Base-by-base conservation (phyloP, 2,113 vertebrate genomes). In the Sciurus niger region DNA sequence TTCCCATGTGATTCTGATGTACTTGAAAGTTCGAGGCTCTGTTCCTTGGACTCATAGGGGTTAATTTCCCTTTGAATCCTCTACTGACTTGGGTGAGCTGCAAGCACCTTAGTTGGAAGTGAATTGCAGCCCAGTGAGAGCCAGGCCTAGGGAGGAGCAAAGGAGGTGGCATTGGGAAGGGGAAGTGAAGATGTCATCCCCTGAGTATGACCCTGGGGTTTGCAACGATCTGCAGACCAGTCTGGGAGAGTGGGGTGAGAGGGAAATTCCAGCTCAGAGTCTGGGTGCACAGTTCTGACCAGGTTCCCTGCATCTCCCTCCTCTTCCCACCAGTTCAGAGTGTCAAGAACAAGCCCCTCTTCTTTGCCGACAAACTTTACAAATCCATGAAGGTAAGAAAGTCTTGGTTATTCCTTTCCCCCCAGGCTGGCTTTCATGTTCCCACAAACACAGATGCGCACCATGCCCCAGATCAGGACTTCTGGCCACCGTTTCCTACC, bases 311-410 rank as follows among this genome's bases (percentile, higher is more conserved):
- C 20, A 4, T 48, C 34, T 97, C 68, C 93, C 53, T 79, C 43
- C 24, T 95, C 37, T 95, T n/a, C 96, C 90, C 96, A 94, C 79
- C 98, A 99, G 99, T 99, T 48, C 98, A 99, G 65, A 99, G 99
- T 70, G 99, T 99, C 92, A 99, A 99, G 99, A 99, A 99, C 98
- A 99, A 99, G 98, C 99, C 99, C 0, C 99, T 99, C 40, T 99
- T 99, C 98, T 99, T 99, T 25, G 99, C 99, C 16, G 99, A 99
- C 97, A 99, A 99, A 51, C 98, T 99, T 91, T 99, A 99, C 98
- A 99, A 99, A 98, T 99, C 99, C 97, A 99, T 99, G 99, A 99
- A 99, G 99, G 99, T 99, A 98, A 72, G 86, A 51, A 58, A 40
- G 37, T n/a, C 30, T 0, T 28, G 6, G 20, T 34, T 28, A 16